Evolutionary conservation across 2,888 invertebrate genomes (phyloP), one percentile per base, ranked within the genome.

Genomic region (Drosophila kambysellisi): DNA sequence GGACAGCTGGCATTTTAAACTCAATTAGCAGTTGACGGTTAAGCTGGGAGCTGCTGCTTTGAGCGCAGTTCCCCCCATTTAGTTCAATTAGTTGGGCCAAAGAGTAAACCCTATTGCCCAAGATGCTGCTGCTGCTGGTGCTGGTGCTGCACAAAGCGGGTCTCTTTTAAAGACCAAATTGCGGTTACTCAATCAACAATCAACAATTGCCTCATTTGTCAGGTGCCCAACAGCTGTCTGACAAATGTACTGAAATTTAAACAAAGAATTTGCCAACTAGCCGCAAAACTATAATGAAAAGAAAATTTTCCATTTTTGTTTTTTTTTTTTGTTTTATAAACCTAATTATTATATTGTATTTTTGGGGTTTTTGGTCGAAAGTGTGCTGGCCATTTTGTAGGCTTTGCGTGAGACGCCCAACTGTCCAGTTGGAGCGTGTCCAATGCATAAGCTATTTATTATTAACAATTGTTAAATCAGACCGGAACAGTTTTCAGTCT

Each of bases 391-490:
- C 69, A 51, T 32, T 50, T 70, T 41, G 20, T 25, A 15, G 37
- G 61, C 33, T 50, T 71, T 62, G 78, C 78, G 81, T 81, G 77
- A 46, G 50, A 77, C 77, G 77, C 77, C 77, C 80, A 64, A 52
- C 59, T 25, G 56, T 67, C 57, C 54, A 76, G 66, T 37, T 70
- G 69, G 52, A 84, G 82, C 83, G 71, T 85, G 60, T 73, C 87
- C 78, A 89, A 84, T 84, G 89, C 83, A 77, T 88, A 88, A 90
- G 90, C 90, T 78, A 81, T 88, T 91, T 92, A 91, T 91, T 90
- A 91, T 91, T 89, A 91, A 81, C 88, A 89, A 89, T 92, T 91
- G 85, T 90, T 87, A 92, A 91, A 91, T 89, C 92, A 88, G 91
- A 91, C 91, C 92, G 92, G 90, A 91, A 91, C 91, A 90, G 78